Percentiles rank a stretch among this genome's conserved stretches.
Evolutionary conservation across 2,113 vertebrate species (phyloP).

Genomic region (Stegastes partitus): DNA sequence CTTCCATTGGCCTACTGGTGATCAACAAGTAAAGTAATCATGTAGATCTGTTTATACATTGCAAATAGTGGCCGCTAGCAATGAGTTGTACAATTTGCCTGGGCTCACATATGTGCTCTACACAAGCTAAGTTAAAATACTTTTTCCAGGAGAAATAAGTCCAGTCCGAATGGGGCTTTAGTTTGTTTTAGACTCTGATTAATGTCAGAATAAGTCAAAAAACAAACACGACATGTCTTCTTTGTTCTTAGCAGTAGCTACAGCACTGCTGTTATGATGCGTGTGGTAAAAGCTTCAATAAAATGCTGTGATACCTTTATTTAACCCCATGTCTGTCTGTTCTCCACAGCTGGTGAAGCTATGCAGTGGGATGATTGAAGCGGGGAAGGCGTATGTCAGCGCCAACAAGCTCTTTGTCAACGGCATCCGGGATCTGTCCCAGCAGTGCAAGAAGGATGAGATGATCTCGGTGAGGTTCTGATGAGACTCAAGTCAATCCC

Average conservation of each 20-base stretch:
- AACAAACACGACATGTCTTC: not conserved
- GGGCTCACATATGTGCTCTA: too few relatives aligned
- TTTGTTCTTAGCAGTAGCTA: too few relatives aligned
- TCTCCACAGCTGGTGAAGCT: slow-evolving; percentile 92
- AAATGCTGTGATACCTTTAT: not conserved
- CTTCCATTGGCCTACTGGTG: too few relatives aligned
- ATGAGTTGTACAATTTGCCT: too few relatives aligned
- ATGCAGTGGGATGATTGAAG: slow-evolving; percentile 96
- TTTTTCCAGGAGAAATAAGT: too few relatives aligned
- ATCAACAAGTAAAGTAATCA: too few relatives aligned
- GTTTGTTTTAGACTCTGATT: too few relatives aligned
- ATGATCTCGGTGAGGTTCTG: slow-evolving; percentile 92
- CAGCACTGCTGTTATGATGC: not conserved
- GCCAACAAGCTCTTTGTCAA: slow-evolving; percentile 97
- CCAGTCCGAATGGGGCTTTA: too few relatives aligned
- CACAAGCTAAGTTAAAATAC: too few relatives aligned
- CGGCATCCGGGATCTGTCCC: slow-evolving; percentile 93
- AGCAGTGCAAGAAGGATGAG: slow-evolving; percentile 95
- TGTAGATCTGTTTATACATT: too few relatives aligned
- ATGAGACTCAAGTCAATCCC: not conserved
- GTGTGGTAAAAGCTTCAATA: not conserved
- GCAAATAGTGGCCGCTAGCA: too few relatives aligned
- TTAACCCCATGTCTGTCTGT: not conserved
- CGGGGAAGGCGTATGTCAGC: slow-evolving; percentile 92
- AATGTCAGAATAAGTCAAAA: too few relatives aligned